Conservation (phyloP, 2,888 invertebrate species). For the Caenorhabditis drosophilae region DNA sequence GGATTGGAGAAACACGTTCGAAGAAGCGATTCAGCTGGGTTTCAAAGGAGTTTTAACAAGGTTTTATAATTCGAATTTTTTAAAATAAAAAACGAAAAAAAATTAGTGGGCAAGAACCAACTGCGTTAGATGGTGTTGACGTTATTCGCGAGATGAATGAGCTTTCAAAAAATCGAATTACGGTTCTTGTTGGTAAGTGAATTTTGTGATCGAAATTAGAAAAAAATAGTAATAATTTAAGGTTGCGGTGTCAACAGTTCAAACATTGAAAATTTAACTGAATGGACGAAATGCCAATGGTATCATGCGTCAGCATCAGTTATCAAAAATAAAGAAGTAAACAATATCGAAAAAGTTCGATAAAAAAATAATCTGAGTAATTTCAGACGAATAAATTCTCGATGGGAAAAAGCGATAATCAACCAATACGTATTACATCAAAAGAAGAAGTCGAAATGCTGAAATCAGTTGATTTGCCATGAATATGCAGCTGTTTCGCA, state of each 20-base stretch:
- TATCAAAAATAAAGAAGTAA: constrained; percentile 13
- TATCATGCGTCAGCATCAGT: constrained; percentile 45
- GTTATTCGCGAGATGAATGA: constrained; percentile 36
- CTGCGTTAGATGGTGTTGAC: constrained; percentile 43
- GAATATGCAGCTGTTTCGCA: no score
- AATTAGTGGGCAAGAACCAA: constrained; percentile 43
- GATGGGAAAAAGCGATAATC: constrained; percentile 29
- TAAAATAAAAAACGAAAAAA: not conserved
- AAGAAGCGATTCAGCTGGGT: constrained; percentile 38
- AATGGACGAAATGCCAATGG: constrained; percentile 30
- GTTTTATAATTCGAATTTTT: constrained; percentile 7
- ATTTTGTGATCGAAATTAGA: not conserved
- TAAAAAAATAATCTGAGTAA: not conserved
- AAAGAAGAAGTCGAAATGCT: constrained; percentile 19
- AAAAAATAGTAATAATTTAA: not conserved
- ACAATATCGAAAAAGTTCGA: not conserved
- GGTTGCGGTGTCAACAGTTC: constrained; percentile 39
- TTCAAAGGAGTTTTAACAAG: constrained; percentile 48
- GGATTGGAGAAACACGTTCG: constrained; percentile 40
- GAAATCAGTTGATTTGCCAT: no score
- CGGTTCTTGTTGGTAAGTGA: constrained; percentile 31
- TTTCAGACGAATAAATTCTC: constrained; percentile 11
- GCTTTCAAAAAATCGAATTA: constrained; percentile 17
- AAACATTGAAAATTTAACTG: constrained; percentile 28
- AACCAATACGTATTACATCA: constrained; percentile 24